phyloP scores from a whole-genome alignment of 2,888 invertebrate species.

The Oligia latruncula region DNA sequence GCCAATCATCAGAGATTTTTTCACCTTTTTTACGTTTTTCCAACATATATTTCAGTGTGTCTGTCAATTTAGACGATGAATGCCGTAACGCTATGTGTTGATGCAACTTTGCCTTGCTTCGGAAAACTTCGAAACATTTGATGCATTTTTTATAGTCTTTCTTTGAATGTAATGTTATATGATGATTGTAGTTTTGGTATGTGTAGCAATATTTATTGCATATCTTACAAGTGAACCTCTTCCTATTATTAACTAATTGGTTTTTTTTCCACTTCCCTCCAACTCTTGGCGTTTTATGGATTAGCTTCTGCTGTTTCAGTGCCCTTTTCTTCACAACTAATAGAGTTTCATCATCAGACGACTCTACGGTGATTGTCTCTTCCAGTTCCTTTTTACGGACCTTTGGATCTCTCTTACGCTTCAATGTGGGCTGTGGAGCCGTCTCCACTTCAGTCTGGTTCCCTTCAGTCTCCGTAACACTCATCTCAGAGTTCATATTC shows the following conservation, averaged over 20 bases:
- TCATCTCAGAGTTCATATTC: constrained; percentile 53
- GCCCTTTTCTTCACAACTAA: constrained; percentile 63
- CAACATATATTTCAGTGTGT: constrained; percentile 80
- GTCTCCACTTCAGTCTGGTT: constrained; percentile 65
- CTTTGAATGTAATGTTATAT: constrained; percentile 78
- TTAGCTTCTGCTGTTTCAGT: constrained; percentile 34
- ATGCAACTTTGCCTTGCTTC: constrained; percentile 71
- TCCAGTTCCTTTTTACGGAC: constrained; percentile 8
- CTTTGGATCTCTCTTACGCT: constrained; percentile 61
- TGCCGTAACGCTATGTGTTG: constrained; percentile 76
- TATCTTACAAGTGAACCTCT: constrained; percentile 75
- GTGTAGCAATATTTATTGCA: constrained; percentile 85
- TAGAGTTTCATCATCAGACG: constrained; percentile 79
- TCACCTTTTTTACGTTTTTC: constrained; percentile 74
- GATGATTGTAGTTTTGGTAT: constrained; percentile 82
- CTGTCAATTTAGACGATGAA: constrained; percentile 78
- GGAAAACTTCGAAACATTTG: constrained; percentile 78
- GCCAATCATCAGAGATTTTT: constrained; percentile 48
- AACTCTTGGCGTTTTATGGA: not conserved
- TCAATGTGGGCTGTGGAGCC: constrained; percentile 28
- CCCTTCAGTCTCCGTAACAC: constrained; percentile 69
- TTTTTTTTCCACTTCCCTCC: constrained; percentile 38
- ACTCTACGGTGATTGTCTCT: constrained; percentile 55
- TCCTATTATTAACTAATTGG: constrained; percentile 48
- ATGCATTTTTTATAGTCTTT: constrained; percentile 77